A percentile compares a stretch with the other conserved stretches of the same genome.
Conservation (phyloP, 1,140 invertebrate species). For the Melipona quadrifasciata region DNA sequence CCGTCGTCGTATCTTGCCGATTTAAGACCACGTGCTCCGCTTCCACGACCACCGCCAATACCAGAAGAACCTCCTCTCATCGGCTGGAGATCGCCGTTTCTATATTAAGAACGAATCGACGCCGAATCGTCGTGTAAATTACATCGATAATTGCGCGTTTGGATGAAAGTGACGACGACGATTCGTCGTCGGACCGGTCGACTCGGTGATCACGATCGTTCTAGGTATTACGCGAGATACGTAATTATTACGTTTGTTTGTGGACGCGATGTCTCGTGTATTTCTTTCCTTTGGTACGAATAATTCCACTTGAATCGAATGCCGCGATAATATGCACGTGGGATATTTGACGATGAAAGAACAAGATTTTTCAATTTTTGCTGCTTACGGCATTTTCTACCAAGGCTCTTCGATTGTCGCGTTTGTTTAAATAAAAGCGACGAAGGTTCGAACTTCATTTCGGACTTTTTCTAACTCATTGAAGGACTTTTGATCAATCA, state of each 20-base stretch:
- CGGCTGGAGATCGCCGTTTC: neutral
- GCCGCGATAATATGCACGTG: too few relatives aligned
- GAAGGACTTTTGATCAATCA: too few relatives aligned
- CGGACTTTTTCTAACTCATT: too few relatives aligned
- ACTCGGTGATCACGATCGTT: conserved; percentile 63
- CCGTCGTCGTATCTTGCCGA: conserved; percentile 35
- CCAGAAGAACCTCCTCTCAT: conserved; percentile 40
- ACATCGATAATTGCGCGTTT: neutral
- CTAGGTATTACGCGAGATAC: conserved; percentile 49
- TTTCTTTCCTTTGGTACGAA: too few relatives aligned
- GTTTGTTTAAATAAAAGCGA: too few relatives aligned
- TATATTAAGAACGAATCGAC: neutral
- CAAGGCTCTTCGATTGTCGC: too few relatives aligned
- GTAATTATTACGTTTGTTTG: conserved; percentile 67
- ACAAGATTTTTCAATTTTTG: too few relatives aligned
- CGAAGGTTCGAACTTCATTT: too few relatives aligned
- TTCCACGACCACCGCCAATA: neutral
- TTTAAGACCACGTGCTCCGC: conserved; percentile 54
- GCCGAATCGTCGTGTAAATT: neutral
- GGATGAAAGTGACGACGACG: neutral
- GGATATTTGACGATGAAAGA: too few relatives aligned
- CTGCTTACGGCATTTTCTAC: too few relatives aligned
- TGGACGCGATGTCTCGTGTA: conserved; percentile 39
- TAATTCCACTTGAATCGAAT: too few relatives aligned
- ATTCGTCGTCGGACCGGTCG: neutral